phyloP scores from a whole-genome alignment of 2,888 invertebrate genomes.

The Leptinotarsa juncta region DNA sequence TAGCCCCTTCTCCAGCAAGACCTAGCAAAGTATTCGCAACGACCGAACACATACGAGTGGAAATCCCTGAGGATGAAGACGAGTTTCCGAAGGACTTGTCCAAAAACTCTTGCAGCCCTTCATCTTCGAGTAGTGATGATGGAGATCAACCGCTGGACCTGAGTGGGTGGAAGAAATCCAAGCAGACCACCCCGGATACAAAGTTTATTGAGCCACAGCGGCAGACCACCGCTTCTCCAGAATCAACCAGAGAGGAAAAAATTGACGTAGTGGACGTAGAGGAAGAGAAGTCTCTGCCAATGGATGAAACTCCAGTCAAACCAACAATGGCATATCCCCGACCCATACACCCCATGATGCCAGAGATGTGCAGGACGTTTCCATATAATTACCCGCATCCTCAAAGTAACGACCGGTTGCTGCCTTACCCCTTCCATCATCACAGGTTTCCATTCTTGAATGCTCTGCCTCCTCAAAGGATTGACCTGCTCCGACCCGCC shows the following conservation, averaged over 20 bases:
- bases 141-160: constrained; percentile 81
- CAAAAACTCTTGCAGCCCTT: constrained; percentile 42
- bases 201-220: background rate
- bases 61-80: constrained; percentile 52
- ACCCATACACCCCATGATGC: constrained; percentile 83
- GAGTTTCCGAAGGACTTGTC: constrained; percentile 59
- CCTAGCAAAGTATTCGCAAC: constrained; percentile 59
- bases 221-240: constrained; percentile 10
- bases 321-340: constrained; percentile 83
- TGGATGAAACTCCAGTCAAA: constrained; percentile 58
- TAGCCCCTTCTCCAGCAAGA: constrained; percentile 75
- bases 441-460: constrained; percentile 83
- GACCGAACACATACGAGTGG: constrained; percentile 31
- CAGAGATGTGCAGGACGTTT: constrained; percentile 75
- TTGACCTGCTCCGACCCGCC: constrained; percentile 68
- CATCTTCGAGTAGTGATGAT: constrained; percentile 62
- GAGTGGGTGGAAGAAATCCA: constrained; percentile 66
- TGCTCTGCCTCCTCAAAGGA: constrained; percentile 68
- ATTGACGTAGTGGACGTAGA: constrained; percentile 72
- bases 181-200: background rate
- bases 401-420: constrained; percentile 68
- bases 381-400: constrained; percentile 66
- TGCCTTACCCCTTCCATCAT: constrained; percentile 75
- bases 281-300: constrained; percentile 56
- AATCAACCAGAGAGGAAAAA: constrained; percentile 68